These are phyloP conservation scores for Macquaria ambigua DNA, from an alignment of 2,113 vertebrate species.

Conservation along the genomic window DNA sequence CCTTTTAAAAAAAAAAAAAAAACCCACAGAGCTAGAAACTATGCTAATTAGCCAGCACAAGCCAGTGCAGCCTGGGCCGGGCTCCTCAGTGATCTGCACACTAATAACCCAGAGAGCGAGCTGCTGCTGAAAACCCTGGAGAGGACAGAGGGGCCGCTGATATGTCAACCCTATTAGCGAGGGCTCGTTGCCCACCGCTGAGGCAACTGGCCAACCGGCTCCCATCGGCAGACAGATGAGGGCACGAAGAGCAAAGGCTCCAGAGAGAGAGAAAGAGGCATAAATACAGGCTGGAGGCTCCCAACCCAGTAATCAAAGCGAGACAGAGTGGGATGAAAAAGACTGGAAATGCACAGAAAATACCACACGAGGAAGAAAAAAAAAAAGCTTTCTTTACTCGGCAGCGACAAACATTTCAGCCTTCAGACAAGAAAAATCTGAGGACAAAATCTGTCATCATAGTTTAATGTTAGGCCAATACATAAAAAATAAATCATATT, in stretches of 20 bases:
- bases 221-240: constrained; percentile 24
- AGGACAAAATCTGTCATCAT: not conserved
- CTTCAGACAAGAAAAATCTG: not conserved
- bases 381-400: not conserved
- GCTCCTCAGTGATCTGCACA: constrained; percentile 63
- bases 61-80: constrained; percentile 31
- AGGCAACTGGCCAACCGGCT: constrained; percentile 15
- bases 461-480: not conserved
- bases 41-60: constrained; percentile 58
- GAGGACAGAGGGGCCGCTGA: constrained; percentile 46
- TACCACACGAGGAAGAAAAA: not conserved
- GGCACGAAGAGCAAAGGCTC: constrained; percentile 27
- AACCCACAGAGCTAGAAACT: constrained; percentile 6
- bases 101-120: constrained; percentile 48
- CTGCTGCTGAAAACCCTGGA: constrained; percentile 16
- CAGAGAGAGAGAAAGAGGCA: not conserved
- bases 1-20: not conserved
- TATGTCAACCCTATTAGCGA: constrained; percentile 35
- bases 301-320: constrained; percentile 22
- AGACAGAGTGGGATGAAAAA: constrained; percentile 10
- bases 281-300: constrained; percentile 50
- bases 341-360: constrained; percentile 11
- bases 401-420: not conserved
- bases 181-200: constrained; percentile 21
- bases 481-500: no score